phyloP scores from a whole-genome alignment of 2,113 vertebrate species.

The Pantherophis guttatus region DNA sequence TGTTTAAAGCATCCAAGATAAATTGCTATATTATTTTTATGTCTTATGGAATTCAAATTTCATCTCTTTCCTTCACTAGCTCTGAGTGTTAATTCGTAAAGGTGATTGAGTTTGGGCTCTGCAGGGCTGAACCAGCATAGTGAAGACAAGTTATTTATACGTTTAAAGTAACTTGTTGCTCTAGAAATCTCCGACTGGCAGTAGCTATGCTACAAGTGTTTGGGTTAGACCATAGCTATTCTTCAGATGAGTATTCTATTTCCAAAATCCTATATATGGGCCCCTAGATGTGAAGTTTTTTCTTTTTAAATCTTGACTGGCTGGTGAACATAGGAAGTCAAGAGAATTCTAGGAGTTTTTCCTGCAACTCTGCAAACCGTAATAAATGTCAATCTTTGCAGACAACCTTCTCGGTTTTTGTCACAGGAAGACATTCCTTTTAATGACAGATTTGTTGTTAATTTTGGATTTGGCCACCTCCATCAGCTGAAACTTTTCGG shows the following conservation, averaged over 20 bases:
- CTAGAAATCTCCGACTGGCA: fast-evolving
- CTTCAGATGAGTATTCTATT: not conserved
- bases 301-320: not conserved
- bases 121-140: not conserved
- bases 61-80: not conserved
- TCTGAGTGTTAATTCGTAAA: not conserved
- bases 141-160: not conserved
- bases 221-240: too few relatives aligned
- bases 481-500: not conserved
- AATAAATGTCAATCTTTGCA: not conserved
- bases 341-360: not conserved
- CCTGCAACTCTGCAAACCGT: not conserved
- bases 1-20: not conserved
- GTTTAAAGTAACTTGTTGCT: not conserved
- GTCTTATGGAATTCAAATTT: not conserved
- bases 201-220: too few relatives aligned
- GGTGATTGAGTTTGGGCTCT: not conserved
- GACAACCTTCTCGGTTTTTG: not conserved
- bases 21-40: not conserved
- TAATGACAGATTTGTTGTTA: not conserved
- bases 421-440: not conserved
- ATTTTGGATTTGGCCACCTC: not conserved
- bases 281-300: not conserved
- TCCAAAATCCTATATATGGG: not conserved
- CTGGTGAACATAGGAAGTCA: not conserved